Base-by-base conservation (phyloP, 2,113 vertebrate species). In the Chaetodon auriga region DNA sequence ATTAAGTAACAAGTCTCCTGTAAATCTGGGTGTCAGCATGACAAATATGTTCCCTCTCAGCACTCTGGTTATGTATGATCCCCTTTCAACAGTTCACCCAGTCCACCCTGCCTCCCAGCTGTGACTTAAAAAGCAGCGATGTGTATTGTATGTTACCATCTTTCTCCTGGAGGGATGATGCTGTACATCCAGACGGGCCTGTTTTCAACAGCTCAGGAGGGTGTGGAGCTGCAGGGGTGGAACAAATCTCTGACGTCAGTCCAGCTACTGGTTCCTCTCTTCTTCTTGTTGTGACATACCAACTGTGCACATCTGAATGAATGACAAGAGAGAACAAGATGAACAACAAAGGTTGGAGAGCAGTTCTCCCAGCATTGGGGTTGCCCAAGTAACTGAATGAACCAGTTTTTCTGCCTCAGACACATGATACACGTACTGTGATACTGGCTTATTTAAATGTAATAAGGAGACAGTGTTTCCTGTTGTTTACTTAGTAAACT, bases 191-290 rank as follows among this genome's bases (percentile, higher is more conserved):
- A 41, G 81, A 61, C 14, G 0, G 66, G 76, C 74, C 46, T 84
- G 87, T 71, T 86, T 80, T 57, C 1, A 19, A 25, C 68, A 30
- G 8, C 23, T 35, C 3, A n/a, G 54, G 64, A 41, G 71, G 71
- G 76, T 53, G 68, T 69, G 78, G 74, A 72, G 68, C 66, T 74
- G 15, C 63, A 41, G 41, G 49, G 35, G 2, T 35, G 70, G 57
- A 72, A 13, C 41, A 49, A 4, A 54, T 45, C 51, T 66, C 64
- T 76, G 61, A 73, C 82, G 55, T 89, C 81, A 84, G 25, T 49
- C 12, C 19, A 46, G 65, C 35, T 35, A 45, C 63, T 1, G 4
- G 23, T 54, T 66, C 45, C 57, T 21, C 43, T 60, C n/a, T 15
- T n/a, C n/a, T 43, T 30, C 25, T 65, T 46, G 21, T 35, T 51